Conservation (phyloP, 2,113 vertebrate genomes). For the Paramisgurnus dabryanus region DNA sequence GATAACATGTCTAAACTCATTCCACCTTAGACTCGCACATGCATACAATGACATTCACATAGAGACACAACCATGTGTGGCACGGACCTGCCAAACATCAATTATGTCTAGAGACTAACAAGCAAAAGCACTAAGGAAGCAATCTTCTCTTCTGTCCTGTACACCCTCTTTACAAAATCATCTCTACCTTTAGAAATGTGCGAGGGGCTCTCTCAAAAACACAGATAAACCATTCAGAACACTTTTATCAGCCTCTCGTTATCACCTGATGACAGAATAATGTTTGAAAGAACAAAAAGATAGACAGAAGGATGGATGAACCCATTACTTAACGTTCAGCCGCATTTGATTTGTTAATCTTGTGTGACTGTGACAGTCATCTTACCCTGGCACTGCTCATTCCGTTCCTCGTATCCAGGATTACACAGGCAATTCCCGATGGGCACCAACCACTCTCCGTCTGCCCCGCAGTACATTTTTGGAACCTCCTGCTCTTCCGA, state of each 20-base stretch:
- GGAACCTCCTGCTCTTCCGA: constrained; percentile 96
- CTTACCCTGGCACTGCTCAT: constrained; percentile 94
- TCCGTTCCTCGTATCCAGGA: constrained; percentile 91
- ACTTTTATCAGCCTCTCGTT: not conserved
- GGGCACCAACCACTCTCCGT: constrained; percentile 98
- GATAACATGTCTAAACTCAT: constrained; percentile 45
- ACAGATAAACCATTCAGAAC: constrained; percentile 15
- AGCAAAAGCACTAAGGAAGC: not conserved
- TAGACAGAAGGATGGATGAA: constrained; percentile 25
- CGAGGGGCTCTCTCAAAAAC: not conserved
- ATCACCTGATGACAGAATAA: constrained; percentile 15
- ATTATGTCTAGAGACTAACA: constrained; percentile 4
- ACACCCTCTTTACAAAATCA: not conserved
- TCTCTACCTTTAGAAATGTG: not conserved
- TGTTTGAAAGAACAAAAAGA: constrained; percentile 17
- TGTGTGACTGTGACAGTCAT: not conserved
- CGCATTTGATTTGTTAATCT: not conserved
- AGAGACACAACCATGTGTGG: not conserved
- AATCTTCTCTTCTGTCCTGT: not conserved
- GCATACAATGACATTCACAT: not conserved
- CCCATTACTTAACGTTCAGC: not conserved
- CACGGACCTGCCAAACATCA: not conserved
- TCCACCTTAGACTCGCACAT: not conserved
- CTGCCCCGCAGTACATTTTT: constrained; percentile 99
- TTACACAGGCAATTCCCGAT: constrained; percentile 98